A percentile compares a stretch with the other conserved stretches of the same genome.
These are phyloP conservation scores for Strigamia maritima DNA, from an alignment of 2,888 invertebrate species.

Conservation along the genomic window DNA sequence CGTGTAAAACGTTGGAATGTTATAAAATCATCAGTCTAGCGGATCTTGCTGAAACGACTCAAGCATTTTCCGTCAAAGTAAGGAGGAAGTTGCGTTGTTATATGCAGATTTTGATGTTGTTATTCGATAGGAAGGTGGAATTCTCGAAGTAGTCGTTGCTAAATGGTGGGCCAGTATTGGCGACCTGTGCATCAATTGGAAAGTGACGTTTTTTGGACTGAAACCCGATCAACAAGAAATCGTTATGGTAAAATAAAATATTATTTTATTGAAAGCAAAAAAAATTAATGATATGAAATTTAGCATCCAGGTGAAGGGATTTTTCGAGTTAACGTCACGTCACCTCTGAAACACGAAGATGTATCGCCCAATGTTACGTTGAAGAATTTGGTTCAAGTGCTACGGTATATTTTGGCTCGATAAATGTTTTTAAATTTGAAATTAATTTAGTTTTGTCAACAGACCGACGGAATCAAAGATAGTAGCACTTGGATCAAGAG, in stretches of 20 bases:
- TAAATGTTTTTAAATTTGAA: too few relatives aligned
- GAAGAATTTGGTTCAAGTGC: conserved; percentile 66
- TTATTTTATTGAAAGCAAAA: too few relatives aligned
- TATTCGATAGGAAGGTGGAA: conserved; percentile 60
- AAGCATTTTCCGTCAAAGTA: conserved; percentile 74
- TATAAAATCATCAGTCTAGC: conserved; percentile 71
- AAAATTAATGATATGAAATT: too few relatives aligned
- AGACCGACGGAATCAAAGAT: conserved; percentile 81
- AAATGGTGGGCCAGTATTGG: conserved; percentile 95
- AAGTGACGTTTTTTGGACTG: conserved; percentile 77
- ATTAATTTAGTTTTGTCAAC: conserved; percentile 48
- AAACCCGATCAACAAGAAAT: conserved; percentile 62
- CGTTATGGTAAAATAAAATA: conserved; percentile 61
- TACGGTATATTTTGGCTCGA: conserved; percentile 44
- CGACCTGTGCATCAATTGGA: conserved; percentile 69
- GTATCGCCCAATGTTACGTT: conserved; percentile 70
- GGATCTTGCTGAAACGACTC: conserved; percentile 65
- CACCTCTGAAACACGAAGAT: conserved; percentile 71
- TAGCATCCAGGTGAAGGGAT: conserved; percentile 71
- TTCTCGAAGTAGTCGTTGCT: conserved; percentile 80
- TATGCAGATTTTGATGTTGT: conserved; percentile 44
- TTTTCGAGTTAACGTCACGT: conserved; percentile 66
- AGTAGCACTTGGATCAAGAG: conserved; percentile 70
- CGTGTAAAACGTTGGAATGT: conserved; percentile 73
- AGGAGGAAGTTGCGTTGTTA: conserved; percentile 45